Conservation (phyloP, 2,888 invertebrate genomes). For the Chrysina gloriosa region DNA sequence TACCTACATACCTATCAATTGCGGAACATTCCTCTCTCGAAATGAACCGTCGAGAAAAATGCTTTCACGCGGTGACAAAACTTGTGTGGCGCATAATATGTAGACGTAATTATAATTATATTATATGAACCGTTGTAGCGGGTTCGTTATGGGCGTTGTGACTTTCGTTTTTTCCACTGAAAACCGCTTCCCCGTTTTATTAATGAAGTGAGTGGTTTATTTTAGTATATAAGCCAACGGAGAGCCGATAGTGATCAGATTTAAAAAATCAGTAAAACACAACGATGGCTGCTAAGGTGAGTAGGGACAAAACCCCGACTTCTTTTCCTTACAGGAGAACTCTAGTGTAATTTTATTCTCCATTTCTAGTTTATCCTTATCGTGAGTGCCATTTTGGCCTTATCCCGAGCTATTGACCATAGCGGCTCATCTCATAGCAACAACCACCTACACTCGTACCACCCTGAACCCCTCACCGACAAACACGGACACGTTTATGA, state of each 20-base stretch:
- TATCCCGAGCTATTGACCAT: conserved; percentile 5
- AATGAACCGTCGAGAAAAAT: neutral
- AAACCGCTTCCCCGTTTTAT: neutral
- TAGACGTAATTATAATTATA: neutral
- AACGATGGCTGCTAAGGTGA: neutral
- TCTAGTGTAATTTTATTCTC: neutral
- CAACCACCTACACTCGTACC: conserved; percentile 1
- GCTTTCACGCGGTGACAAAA: neutral
- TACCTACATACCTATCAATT: neutral
- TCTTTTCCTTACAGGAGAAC: too few relatives aligned
- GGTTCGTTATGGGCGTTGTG: neutral
- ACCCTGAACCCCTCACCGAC: neutral
- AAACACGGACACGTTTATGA: conserved; percentile 8
- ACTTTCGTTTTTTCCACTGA: neutral
- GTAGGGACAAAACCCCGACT: neutral
- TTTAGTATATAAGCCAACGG: neutral
- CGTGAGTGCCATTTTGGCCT: neutral
- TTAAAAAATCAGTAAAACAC: neutral
- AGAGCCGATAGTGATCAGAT: neutral
- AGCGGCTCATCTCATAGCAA: conserved; percentile 7
- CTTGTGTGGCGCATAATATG: neutral
- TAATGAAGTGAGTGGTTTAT: neutral
- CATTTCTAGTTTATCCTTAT: conserved; percentile 18
- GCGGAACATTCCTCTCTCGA: neutral
- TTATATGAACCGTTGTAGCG: neutral